These are phyloP conservation scores for Phalacrocorax carbo DNA, from an alignment of 2,113 vertebrate genomes.

Conservation along the genomic window DNA sequence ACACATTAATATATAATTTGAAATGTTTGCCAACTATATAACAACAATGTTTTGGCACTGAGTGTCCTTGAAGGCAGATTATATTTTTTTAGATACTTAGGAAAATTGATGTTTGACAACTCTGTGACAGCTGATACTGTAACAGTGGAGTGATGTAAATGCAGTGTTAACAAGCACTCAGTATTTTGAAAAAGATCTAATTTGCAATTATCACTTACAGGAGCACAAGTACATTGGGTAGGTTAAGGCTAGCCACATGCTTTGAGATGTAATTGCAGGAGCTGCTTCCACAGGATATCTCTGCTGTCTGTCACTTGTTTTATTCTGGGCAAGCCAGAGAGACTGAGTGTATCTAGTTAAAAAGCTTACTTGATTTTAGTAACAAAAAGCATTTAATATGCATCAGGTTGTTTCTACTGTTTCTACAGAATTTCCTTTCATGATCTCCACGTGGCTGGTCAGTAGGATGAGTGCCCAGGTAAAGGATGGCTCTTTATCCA, in stretches of 20 bases:
- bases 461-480: not conserved
- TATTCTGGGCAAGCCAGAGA: not conserved
- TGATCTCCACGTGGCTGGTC: not conserved
- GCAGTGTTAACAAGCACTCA: not conserved
- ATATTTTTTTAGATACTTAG: not conserved
- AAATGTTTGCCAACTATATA: not conserved
- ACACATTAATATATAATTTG: not conserved
- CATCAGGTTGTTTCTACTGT: not conserved
- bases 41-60: not conserved
- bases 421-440: not conserved
- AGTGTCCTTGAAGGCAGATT: not conserved
- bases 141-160: not conserved
- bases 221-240: fast-evolving
- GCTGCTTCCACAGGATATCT: not conserved
- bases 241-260: not conserved
- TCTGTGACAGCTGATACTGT: not conserved
- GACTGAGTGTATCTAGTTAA: not conserved
- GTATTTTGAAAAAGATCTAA: not conserved
- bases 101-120: slow-evolving; percentile 19
- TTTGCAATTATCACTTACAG: not conserved
- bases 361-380: not conserved
- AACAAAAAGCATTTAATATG: not conserved
- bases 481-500: not conserved
- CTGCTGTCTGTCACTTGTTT: not conserved
- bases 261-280: not conserved